A percentile compares a stretch with the other conserved stretches of the same genome.
phyloP scores from a whole-genome alignment of 2,888 invertebrate genomes.

The Xylota segnis region DNA sequence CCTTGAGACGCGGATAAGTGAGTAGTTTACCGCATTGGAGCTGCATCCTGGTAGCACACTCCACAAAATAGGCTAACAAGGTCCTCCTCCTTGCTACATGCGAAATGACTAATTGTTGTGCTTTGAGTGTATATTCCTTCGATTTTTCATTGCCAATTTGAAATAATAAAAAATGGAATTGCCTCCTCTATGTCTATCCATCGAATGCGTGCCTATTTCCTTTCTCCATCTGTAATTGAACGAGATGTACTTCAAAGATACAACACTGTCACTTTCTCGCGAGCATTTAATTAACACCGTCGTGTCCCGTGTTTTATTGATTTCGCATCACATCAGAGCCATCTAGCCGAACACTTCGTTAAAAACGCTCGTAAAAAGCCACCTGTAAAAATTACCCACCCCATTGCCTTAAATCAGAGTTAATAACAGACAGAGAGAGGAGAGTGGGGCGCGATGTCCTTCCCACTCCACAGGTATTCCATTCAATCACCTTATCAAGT shows the following conservation, averaged over 20 bases:
- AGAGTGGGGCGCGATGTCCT: constrained; percentile 24
- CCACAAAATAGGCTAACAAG: too few relatives aligned
- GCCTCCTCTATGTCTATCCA: neutral
- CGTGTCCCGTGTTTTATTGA: constrained; percentile 25
- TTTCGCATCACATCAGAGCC: constrained; percentile 58
- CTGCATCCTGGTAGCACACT: too few relatives aligned
- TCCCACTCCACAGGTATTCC: constrained; percentile 52
- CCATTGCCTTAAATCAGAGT: constrained; percentile 8
- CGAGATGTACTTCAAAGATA: constrained; percentile 63
- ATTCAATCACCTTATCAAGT: constrained; percentile 75
- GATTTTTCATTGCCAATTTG: neutral
- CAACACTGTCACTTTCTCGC: constrained; percentile 38
- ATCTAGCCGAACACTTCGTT: constrained; percentile 66
- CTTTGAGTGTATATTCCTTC: too few relatives aligned
- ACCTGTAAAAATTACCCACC: constrained; percentile 56
- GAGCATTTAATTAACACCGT: constrained; percentile 67
- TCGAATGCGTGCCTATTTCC: constrained; percentile 5
- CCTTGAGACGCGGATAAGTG: too few relatives aligned
- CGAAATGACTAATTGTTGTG: too few relatives aligned
- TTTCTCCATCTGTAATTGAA: constrained; percentile 47
- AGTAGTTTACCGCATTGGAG: too few relatives aligned
- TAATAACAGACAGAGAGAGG: constrained; percentile 10
- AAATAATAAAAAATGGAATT: constrained; percentile 26
- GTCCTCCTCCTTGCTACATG: too few relatives aligned
- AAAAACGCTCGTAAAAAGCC: constrained; percentile 65